Percentiles rank a stretch among this genome's conserved stretches.
Conservation (phyloP, 2,113 vertebrate species). For the Terrapene triunguis region DNA sequence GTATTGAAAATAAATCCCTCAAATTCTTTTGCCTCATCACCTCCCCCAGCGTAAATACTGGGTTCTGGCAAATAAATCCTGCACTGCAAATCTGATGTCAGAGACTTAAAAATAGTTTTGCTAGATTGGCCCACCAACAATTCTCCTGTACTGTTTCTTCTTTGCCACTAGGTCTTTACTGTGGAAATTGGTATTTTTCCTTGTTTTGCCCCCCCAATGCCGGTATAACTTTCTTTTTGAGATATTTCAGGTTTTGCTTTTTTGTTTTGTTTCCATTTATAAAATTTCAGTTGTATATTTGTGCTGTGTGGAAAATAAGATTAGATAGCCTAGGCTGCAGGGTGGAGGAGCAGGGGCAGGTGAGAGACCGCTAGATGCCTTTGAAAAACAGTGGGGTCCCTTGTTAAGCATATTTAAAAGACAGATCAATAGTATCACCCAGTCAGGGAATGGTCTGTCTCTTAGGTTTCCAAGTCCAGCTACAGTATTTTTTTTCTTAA, state of each 20-base stretch:
- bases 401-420: background rate
- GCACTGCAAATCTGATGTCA: background rate
- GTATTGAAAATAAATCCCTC: background rate
- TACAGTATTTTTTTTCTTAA: background rate
- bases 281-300: constrained; percentile 21
- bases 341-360: background rate
- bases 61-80: background rate
- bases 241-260: background rate
- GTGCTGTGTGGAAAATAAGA: background rate
- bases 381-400: background rate
- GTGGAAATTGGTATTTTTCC: constrained; percentile 47
- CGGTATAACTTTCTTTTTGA: background rate
- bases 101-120: background rate
- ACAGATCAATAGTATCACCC: background rate
- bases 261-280: background rate
- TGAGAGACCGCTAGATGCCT: constrained; percentile 43
- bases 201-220: background rate
- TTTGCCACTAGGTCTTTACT: constrained; percentile 45
- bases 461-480: background rate
- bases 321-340: constrained; percentile 33
- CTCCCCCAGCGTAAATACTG: background rate
- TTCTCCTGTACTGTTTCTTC: constrained; percentile 40
- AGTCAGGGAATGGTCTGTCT: background rate
- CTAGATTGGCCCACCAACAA: background rate
- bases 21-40: background rate